Percentiles rank a stretch among this genome's conserved stretches.
Evolutionary conservation across 2,888 invertebrate genomes (phyloP).

Genomic region (Habrosyne pyritoides): DNA sequence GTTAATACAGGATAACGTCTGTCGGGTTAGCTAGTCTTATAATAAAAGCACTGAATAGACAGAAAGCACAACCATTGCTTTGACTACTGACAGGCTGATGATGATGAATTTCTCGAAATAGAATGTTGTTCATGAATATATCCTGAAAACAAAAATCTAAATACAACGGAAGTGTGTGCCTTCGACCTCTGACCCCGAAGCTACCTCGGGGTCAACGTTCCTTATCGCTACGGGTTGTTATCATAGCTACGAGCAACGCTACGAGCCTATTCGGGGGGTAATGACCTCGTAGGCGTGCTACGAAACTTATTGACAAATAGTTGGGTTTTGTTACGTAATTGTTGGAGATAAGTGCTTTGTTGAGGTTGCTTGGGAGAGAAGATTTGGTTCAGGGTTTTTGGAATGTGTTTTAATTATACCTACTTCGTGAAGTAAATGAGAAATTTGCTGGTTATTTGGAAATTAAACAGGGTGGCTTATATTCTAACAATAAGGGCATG

Average conservation of each 20-base stretch:
- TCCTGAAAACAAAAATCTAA: not conserved
- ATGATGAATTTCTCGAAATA: not conserved
- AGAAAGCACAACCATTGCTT: too few relatives aligned
- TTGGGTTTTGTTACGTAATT: conserved; percentile 3
- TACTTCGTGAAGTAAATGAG: not conserved
- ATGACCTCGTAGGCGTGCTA: conserved; percentile 47
- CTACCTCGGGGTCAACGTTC: conserved; percentile 41
- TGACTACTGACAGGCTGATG: too few relatives aligned
- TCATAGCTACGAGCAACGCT: conserved; percentile 37
- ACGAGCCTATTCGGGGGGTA: conserved; percentile 46
- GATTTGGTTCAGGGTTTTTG: not conserved
- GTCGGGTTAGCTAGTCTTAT: too few relatives aligned
- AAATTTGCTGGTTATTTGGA: too few relatives aligned
- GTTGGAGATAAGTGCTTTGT: not conserved
- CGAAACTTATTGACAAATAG: conserved; percentile 16
- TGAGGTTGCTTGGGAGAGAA: not conserved
- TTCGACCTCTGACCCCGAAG: conserved; percentile 17
- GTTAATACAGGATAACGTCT: too few relatives aligned
- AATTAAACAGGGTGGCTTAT: too few relatives aligned
- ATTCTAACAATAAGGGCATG: too few relatives aligned
- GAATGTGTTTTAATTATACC: not conserved
- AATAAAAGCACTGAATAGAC: too few relatives aligned
- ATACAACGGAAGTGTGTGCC: not conserved
- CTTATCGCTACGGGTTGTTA: conserved; percentile 47
- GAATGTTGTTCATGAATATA: not conserved